Base-by-base conservation (phyloP, 1,140 invertebrate species). In the Drepana arcuata region DNA sequence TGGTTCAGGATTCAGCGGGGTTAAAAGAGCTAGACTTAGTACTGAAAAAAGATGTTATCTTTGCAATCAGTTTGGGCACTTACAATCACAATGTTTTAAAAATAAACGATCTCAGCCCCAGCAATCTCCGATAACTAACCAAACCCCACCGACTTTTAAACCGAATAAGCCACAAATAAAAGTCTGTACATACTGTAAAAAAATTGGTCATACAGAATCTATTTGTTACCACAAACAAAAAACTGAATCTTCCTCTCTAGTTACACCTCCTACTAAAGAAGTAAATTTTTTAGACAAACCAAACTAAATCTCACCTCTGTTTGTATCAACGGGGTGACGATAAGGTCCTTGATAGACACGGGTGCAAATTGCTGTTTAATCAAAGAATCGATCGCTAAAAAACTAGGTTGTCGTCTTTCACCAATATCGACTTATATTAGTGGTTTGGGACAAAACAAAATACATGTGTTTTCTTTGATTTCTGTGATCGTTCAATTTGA, bases 311-410 rank as follows among this genome's bases (percentile, higher is more conserved):
- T 42, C n/a, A 44, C 41, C 16, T n/a, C 21, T 9, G 38, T 45
- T 14, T 15, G 2, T 18, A 36, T 50, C 12, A 29, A 41, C 14
- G 13, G 32, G 2, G n/a, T 13, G 18, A 14, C 9, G 18, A 23
- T 46, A n/a, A 15, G 34, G 21, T 21, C 36, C 6, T n/a, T 47
- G 7, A 31, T 51, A 14, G 42, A 51, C 34, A 45, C 48, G 0
- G 42, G 42, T n/a, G 38, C 48, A 7, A 41, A 16, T 23, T 38
- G 38, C 21, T 41, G 42, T 27, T 26, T 51, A 28, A 41, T 50
- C 5, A 50, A 38, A 30, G 37, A 50, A 31, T 50, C 48, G 11
- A 12, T 50, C 9, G 48, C 42, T 10, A 41, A 27, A 14, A 24
- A 21, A 11, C 21, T 51, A 23, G 41, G 34, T 12, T 31, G 18